Base-by-base conservation (phyloP, 1,140 invertebrate species). In the Galleria mellonella region DNA sequence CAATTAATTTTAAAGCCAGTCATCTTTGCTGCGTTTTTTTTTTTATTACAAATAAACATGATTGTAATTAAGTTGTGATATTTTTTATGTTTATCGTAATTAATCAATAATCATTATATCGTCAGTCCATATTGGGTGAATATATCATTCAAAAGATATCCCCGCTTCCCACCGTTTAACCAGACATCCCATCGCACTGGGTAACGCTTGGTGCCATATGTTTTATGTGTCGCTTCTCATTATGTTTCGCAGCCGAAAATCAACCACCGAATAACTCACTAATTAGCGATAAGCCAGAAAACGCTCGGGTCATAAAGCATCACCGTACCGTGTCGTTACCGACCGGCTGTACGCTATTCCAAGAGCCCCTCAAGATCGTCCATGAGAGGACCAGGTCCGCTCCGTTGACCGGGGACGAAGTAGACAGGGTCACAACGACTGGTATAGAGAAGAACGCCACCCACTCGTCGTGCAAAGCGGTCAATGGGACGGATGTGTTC, bases 341-440 rank as follows among this genome's bases (percentile, higher is more conserved):
- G 7, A 65, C 62, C 42, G 76, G 76, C 4, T 74, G 64, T 35
- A 56, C 65, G 11, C 37, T 67, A 9, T 78, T 69, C 55, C 68
- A 64, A 54, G 72, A 77, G 45, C 72, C 72, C 13, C 53, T 70
- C 38, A 70, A 55, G 43, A 72, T 83, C 15, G 75, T 67, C 60
- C 90, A 91, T 82, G 89, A 90, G 76, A 87, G 90, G 79, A 91
- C 91, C 51, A 76, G 90, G 69, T 92, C 90, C 64, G 89, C 90
- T 70, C 90, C 91, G 47, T 73, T 91, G 55, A 88, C 88, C 38
- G 82, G 79, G 5, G 88, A 83, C 67, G 84, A 59, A 81, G 76
- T 50, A 83, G 91, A 64, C 88, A 91, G 66, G 82, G 91, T 59
- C 88, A 88, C 74, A 2, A 23, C 2, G 2, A 23, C 17, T 2